These are phyloP conservation scores for Drosophila cardini DNA, from an alignment of 1,140 invertebrate genomes.

Conservation along the genomic window DNA sequence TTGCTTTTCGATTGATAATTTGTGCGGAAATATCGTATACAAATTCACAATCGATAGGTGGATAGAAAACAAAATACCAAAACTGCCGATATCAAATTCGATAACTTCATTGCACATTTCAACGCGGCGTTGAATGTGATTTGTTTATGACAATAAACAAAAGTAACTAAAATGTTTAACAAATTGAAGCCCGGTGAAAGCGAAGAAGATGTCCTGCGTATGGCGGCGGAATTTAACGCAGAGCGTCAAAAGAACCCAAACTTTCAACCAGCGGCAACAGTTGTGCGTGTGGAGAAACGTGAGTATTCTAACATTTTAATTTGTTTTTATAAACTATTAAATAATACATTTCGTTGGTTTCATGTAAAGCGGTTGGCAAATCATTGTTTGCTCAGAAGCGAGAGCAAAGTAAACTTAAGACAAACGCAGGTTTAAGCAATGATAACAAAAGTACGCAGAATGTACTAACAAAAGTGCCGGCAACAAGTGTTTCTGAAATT, in stretches of 20 bases:
- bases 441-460: not conserved
- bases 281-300: constrained; percentile 86
- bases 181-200: constrained; percentile 88
- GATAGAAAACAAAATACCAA: too few species aligned
- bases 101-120: too few species aligned
- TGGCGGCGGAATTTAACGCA: constrained; percentile 89
- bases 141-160: constrained; percentile 15
- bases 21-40: too few species aligned
- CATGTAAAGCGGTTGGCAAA: constrained; percentile 51
- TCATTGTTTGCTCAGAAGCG: constrained; percentile 76
- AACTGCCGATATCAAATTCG: too few species aligned
- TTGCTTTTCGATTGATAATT: too few species aligned
- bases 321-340: not conserved
- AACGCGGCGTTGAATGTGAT: constrained; percentile 21
- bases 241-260: constrained; percentile 85
- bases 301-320: not conserved
- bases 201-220: constrained; percentile 89
- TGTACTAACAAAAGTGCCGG: not conserved
- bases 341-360: not conserved
- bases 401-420: constrained; percentile 62
- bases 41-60: not conserved
- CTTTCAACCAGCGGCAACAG: constrained; percentile 86
- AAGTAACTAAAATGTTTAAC: constrained; percentile 85
- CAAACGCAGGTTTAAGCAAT: not conserved
- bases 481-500: not conserved